These are phyloP conservation scores for Calidris pugnax DNA, from an alignment of 2,113 vertebrate genomes.

Conservation along the genomic window DNA sequence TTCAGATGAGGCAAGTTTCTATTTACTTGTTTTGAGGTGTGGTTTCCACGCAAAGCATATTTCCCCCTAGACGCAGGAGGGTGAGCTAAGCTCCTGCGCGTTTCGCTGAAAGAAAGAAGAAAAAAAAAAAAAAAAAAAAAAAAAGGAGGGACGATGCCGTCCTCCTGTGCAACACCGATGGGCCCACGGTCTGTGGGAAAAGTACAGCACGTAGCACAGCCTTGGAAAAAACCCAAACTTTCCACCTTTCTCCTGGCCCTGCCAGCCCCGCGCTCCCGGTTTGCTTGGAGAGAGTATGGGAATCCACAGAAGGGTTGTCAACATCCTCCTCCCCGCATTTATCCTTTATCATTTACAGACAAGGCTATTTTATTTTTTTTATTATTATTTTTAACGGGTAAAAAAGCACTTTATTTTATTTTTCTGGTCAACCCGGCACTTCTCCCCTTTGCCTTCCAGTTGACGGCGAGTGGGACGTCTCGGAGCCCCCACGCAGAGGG, in stretches of 20 bases:
- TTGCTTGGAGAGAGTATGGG: background rate
- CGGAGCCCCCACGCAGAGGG: background rate
- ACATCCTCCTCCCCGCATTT: background rate
- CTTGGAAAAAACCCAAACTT: background rate
- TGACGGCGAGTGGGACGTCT: background rate
- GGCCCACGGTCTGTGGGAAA: background rate
- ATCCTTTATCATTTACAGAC: background rate
- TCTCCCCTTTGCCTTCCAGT: constrained; percentile 1
- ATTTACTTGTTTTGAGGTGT: constrained; percentile 21
- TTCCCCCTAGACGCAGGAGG: background rate
- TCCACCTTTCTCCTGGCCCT: background rate
- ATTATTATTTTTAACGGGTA: background rate
- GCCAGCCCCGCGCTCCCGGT: background rate
- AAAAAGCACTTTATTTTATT: background rate
- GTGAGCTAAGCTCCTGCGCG: background rate
- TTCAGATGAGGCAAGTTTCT: constrained; percentile 48
- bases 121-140: background rate
- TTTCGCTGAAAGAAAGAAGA: background rate
- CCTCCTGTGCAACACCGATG: background rate
- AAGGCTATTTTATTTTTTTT: background rate
- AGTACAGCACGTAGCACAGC: background rate
- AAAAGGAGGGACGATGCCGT: background rate
- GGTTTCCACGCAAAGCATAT: background rate
- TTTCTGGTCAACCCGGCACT: background rate
- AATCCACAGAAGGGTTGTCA: background rate